These are phyloP conservation scores for Platycheirus rosarum DNA, from an alignment of 2,888 invertebrate genomes.

Conservation along the genomic window DNA sequence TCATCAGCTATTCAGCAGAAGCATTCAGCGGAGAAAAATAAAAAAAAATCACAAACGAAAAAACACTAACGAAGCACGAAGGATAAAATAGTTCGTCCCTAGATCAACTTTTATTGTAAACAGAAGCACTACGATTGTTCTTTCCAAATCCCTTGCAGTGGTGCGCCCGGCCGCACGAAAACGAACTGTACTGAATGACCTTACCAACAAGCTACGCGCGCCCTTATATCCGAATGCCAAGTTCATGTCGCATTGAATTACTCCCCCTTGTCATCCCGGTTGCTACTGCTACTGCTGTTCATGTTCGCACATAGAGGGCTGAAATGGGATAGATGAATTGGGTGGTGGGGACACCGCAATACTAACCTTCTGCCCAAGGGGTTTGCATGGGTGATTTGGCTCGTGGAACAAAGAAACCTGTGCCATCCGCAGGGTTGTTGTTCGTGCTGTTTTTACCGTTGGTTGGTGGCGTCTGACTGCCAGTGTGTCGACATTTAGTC, in stretches of 20 bases:
- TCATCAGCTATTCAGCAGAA: slow-evolving; percentile 49
- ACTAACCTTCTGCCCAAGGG: slow-evolving; percentile 69
- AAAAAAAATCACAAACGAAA: slow-evolving; percentile 9
- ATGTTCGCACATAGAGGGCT: neutral
- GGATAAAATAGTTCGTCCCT: slow-evolving; percentile 52
- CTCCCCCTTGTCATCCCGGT: slow-evolving; percentile 29
- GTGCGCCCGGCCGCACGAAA: neutral
- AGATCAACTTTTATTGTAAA: slow-evolving; percentile 62
- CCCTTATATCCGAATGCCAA: slow-evolving; percentile 68
- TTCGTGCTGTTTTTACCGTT: neutral
- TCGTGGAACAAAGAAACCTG: slow-evolving; percentile 57
- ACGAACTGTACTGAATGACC: slow-evolving; percentile 49
- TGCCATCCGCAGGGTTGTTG: neutral
- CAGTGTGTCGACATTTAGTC: slow-evolving; percentile 57
- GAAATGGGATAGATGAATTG: neutral
- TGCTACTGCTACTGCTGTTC: neutral
- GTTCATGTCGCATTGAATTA: slow-evolving; percentile 68
- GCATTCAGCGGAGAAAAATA: slow-evolving; percentile 32
- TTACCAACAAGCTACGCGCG: slow-evolving; percentile 57
- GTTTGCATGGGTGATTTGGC: slow-evolving; percentile 65
- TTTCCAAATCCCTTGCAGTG: slow-evolving; percentile 22
- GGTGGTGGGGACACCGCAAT: slow-evolving; percentile 47
- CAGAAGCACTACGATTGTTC: slow-evolving; percentile 16
- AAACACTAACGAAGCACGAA: slow-evolving; percentile 16
- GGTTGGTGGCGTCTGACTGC: slow-evolving; percentile 27